Evolutionary conservation across 2,113 vertebrate species (phyloP), one percentile per base, ranked within the genome.

Genomic region (Hippolais icterina): DNA sequence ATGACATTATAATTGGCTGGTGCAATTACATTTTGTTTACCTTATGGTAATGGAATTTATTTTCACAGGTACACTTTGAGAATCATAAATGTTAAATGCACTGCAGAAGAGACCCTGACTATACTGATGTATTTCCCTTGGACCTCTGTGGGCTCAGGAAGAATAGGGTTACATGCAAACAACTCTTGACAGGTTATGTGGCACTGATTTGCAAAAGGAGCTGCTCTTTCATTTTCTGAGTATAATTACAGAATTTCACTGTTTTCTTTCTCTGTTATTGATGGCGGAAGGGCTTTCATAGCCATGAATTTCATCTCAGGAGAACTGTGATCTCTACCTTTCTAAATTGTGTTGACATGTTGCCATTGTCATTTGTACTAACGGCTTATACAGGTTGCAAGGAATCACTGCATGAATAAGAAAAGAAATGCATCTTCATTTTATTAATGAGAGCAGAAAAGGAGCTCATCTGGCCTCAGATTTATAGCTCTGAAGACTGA

Each of bases 121-220:
- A 25, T 47, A 72, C 53, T 95, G 59, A 83, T 83, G 15, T 60
- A 57, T 82, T 94, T 92, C 31, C 31, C 47, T 56, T 71, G 44
- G 64, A 87, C 77, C 33, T 90, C 10, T 28, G 57, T 57, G 76
- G n/a, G 31, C 19, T 87, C 33, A 3, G 64, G 50, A 94, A 78
- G 53, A 93, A 82, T 8, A 92, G 27, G 80, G 91, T 94, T 94
- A 89, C 91, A 91, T 89, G 68, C 53, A 95, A 96, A 93, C 0
- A 3, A 64, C 65, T 94, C 60, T 89, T 94, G 87, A 93, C 28
- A 20, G 80, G 91, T 93, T 94, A 69, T 88, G 81, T 85, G 59
- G 19, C 94, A 97, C 91, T 97, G 97, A 98, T 97, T 97, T 95
- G 76, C 90, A 91, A 96, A 93, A 87, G 89, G 89, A 71, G 68